Conservation (phyloP, 1,140 invertebrate genomes). For the Aphelenchoides besseyi region DNA sequence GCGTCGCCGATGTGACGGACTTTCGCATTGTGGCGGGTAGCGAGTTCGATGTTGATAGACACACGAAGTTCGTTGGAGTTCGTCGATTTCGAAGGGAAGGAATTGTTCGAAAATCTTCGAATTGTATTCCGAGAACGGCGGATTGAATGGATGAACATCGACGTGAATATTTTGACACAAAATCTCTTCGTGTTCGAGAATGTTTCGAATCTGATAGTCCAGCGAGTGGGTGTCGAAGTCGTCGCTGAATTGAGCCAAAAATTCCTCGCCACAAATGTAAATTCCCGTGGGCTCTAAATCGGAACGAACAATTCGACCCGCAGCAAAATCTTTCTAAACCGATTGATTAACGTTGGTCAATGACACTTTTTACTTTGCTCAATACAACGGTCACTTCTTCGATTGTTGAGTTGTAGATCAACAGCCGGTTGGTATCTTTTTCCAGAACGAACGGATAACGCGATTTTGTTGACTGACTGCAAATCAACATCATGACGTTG, state of each 20-base stretch:
- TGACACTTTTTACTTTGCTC: neutral
- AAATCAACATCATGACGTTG: slow-evolving; percentile 11
- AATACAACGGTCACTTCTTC: slow-evolving; percentile 2
- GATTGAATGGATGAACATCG: slow-evolving; percentile 19
- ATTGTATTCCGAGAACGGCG: neutral
- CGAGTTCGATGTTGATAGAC: neutral
- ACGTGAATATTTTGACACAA: slow-evolving; percentile 36
- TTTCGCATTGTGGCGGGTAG: neutral
- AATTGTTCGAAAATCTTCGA: neutral
- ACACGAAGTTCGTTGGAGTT: neutral
- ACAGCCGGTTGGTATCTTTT: neutral
- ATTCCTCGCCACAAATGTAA: slow-evolving; percentile 27
- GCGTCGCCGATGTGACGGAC: neutral
- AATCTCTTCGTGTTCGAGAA: slow-evolving; percentile 44
- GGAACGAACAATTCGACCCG: neutral
- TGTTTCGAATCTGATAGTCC: slow-evolving; percentile 42
- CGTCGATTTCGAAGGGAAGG: neutral
- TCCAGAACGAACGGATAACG: neutral
- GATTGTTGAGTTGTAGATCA: neutral
- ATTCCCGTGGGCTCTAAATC: slow-evolving; percentile 18
- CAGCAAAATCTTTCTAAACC: slow-evolving; percentile 11
- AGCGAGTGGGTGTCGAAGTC: slow-evolving; percentile 37
- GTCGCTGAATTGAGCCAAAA: slow-evolving; percentile 42
- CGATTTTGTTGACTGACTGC: neutral
- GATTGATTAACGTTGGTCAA: neutral